Evolutionary conservation across 2,797 vertebrate species (phyloP).

Genomic region (Gastrophryne carolinensis): DNA sequence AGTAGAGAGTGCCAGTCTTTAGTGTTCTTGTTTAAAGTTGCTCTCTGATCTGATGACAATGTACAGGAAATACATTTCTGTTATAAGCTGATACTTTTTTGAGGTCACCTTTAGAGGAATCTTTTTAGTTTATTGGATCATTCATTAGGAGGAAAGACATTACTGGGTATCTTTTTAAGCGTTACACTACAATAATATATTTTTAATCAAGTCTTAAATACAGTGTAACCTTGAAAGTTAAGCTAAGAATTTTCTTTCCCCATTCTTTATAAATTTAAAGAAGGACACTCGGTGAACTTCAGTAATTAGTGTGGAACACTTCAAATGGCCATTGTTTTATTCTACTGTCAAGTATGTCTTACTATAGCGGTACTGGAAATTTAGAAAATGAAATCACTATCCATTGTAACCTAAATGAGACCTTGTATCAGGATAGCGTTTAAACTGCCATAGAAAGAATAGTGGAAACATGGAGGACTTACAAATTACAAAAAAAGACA

Average conservation of each 20-base stretch:
- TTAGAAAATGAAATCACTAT: background rate
- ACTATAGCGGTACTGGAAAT: background rate
- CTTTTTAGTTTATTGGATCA: constrained; percentile 39
- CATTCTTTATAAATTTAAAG: constrained; percentile 14
- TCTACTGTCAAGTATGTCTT: background rate
- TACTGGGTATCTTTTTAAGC: constrained; percentile 18
- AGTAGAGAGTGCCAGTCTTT: constrained; percentile 70
- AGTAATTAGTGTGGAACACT: background rate
- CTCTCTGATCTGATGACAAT: constrained; percentile 49
- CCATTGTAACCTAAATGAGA: background rate
- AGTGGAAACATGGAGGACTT: too few species aligned
- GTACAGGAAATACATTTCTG: constrained; percentile 58
- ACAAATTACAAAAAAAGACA: too few species aligned
- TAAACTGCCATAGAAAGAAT: too few species aligned
- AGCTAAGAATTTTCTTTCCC: background rate
- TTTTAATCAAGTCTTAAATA: constrained; percentile 18
- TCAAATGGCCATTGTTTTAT: background rate
- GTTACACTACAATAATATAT: constrained; percentile 20
- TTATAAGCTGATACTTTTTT: constrained; percentile 31
- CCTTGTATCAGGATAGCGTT: background rate
- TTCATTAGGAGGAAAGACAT: constrained; percentile 31
- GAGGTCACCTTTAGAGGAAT: constrained; percentile 56
- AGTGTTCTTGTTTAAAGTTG: constrained; percentile 63
- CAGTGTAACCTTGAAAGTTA: constrained; percentile 26
- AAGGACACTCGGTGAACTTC: background rate